These are phyloP conservation scores for Eulithis testata DNA, from an alignment of 2,888 invertebrate genomes.

Conservation along the genomic window DNA sequence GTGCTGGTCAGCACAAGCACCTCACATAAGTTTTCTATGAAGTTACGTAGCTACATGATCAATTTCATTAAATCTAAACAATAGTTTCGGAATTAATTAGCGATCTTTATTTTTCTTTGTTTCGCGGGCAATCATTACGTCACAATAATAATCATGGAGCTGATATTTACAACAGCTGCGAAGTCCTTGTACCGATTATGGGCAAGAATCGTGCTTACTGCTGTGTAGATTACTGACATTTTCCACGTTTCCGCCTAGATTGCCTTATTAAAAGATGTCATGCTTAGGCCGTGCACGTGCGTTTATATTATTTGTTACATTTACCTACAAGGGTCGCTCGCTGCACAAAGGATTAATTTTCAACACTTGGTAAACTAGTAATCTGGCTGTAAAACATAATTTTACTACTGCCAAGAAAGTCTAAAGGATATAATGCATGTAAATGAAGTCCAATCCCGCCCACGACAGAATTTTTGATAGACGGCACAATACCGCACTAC, in stretches of 20 bases:
- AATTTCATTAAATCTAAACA: slow-evolving; percentile 49
- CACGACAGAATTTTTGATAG: slow-evolving; percentile 78
- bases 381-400: slow-evolving; percentile 7
- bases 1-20: slow-evolving; percentile 40
- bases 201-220: slow-evolving; percentile 79
- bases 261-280: slow-evolving; percentile 81
- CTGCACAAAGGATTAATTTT: slow-evolving; percentile 19
- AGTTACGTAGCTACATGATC: slow-evolving; percentile 12
- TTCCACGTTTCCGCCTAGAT: slow-evolving; percentile 80
- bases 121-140: slow-evolving; percentile 73
- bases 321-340: slow-evolving; percentile 20
- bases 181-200: slow-evolving; percentile 83
- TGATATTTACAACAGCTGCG: slow-evolving; percentile 81
- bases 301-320: slow-evolving; percentile 45
- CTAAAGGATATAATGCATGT: slow-evolving; percentile 45
- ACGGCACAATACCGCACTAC: slow-evolving; percentile 81
- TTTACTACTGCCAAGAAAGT: slow-evolving; percentile 24
- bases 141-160: slow-evolving; percentile 76
- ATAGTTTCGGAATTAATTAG: slow-evolving; percentile 48
- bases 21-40: background rate
- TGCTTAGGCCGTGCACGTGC: slow-evolving; percentile 63
- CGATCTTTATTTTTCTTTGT: slow-evolving; percentile 76
- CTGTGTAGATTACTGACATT: slow-evolving; percentile 79
- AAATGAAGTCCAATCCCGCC: slow-evolving; percentile 61
- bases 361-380: slow-evolving; percentile 19